These are phyloP conservation scores for Drosophila pruinosa DNA, from an alignment of 1,140 invertebrate species.

Conservation along the genomic window DNA sequence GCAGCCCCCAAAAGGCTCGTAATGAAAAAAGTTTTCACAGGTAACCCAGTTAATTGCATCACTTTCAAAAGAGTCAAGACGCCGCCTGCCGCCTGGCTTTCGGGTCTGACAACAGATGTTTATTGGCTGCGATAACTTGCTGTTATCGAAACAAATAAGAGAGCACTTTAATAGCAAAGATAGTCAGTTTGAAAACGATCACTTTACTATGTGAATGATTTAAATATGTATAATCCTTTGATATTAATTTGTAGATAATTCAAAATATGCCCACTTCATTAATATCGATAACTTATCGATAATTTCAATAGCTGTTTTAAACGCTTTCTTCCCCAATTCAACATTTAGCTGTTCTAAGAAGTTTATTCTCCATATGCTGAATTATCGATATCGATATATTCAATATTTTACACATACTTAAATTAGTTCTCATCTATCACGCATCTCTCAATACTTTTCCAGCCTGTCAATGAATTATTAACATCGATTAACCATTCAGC, in stretches of 20 bases:
- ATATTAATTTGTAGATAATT: no score
- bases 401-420: no score
- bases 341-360: no score
- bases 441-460: not conserved
- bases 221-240: no score
- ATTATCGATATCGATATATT: not conserved
- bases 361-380: no score
- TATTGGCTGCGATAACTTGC: not conserved
- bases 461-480: not conserved
- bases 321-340: no score
- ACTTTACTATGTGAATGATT: no score
- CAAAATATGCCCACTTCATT: no score
- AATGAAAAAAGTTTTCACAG: conserved; percentile 57
- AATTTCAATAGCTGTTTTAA: no score
- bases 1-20: conserved; percentile 49
- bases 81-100: not conserved
- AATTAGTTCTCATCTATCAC: not conserved
- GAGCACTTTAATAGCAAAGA: not conserved
- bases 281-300: no score
- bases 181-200: no score
- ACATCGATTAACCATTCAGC: conserved; percentile 3
- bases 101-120: not conserved
- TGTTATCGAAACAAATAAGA: not conserved
- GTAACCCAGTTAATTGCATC: conserved; percentile 56
- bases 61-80: conserved; percentile 20